Conservation (phyloP, 2,797 vertebrate species). For the Semotilus atromaculatus region DNA sequence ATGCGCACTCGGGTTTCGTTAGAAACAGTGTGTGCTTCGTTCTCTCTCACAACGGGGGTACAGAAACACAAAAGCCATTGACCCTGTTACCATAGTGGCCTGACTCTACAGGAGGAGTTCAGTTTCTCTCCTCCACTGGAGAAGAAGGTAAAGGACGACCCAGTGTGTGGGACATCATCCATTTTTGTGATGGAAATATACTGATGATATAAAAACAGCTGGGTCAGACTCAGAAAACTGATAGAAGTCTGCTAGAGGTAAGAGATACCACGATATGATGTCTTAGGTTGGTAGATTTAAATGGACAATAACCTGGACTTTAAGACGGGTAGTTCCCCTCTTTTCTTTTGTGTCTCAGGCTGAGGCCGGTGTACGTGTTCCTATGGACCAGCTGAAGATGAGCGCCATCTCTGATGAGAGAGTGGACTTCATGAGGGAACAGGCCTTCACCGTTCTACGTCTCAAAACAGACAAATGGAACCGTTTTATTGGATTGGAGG, state of each 20-base stretch:
- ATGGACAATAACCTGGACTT: background rate
- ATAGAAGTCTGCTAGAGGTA: background rate
- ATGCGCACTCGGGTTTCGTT: conserved; percentile 50
- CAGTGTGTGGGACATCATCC: background rate
- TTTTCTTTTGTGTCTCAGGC: conserved; percentile 54
- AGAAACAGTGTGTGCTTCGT: conserved; percentile 37
- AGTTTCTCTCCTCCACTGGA: conserved; percentile 34
- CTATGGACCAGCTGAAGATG: conserved; percentile 74
- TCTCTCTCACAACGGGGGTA: conserved; percentile 29
- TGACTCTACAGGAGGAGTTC: conserved; percentile 43
- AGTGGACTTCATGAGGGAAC: conserved; percentile 82
- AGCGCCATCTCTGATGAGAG: conserved; percentile 78
- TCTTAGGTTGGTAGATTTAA: background rate
- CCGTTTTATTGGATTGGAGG: conserved; percentile 81
- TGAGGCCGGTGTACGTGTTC: conserved; percentile 70
- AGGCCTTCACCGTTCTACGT: conserved; percentile 78
- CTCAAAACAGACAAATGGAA: conserved; percentile 86
- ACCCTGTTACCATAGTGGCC: conserved; percentile 43
- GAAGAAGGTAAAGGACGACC: background rate
- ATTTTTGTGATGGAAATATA: background rate
- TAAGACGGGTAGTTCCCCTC: background rate
- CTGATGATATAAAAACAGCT: conserved; percentile 5
- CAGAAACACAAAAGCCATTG: conserved; percentile 42
- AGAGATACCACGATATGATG: background rate
- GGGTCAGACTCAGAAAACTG: background rate